phyloP scores from a whole-genome alignment of 2,888 invertebrate genomes.

The Theretra japonica region DNA sequence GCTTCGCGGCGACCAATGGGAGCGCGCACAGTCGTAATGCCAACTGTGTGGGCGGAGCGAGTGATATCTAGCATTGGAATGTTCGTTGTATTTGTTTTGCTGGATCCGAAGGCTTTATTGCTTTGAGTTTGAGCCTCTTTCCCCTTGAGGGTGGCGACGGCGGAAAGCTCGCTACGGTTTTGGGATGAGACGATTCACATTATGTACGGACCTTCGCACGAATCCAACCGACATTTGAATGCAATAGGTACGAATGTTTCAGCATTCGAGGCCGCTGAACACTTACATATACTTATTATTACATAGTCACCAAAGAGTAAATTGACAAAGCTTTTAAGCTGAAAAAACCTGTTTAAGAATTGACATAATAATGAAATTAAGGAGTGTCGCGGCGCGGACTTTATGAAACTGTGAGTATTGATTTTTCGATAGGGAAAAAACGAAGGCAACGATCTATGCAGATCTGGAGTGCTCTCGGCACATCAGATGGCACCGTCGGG shows the following conservation, averaged over 20 bases:
- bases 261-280: slow-evolving; percentile 4
- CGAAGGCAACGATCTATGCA: slow-evolving; percentile 85
- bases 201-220: slow-evolving; percentile 71
- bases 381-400: slow-evolving; percentile 73
- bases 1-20: slow-evolving; percentile 82
- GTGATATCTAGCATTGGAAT: slow-evolving; percentile 86
- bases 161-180: slow-evolving; percentile 79
- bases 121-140: slow-evolving; percentile 81
- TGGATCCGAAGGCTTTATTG: slow-evolving; percentile 82
- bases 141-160: slow-evolving; percentile 76
- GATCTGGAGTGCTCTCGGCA: slow-evolving; percentile 85
- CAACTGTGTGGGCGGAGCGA: slow-evolving; percentile 84
- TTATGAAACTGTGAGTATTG: slow-evolving; percentile 82
- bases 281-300: background rate
- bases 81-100: slow-evolving; percentile 84
- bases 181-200: slow-evolving; percentile 76
- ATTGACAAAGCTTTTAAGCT: slow-evolving; percentile 40
- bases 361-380: slow-evolving; percentile 68
- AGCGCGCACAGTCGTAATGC: slow-evolving; percentile 83
- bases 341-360: slow-evolving; percentile 36
- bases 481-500: slow-evolving; percentile 85
- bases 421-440: slow-evolving; percentile 85
- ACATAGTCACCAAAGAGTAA: slow-evolving; percentile 32
- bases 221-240: slow-evolving; percentile 55
- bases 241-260: slow-evolving; percentile 26